Evolutionary conservation across 2,113 vertebrate species (phyloP).

Genomic region (Urocolius indicus): DNA sequence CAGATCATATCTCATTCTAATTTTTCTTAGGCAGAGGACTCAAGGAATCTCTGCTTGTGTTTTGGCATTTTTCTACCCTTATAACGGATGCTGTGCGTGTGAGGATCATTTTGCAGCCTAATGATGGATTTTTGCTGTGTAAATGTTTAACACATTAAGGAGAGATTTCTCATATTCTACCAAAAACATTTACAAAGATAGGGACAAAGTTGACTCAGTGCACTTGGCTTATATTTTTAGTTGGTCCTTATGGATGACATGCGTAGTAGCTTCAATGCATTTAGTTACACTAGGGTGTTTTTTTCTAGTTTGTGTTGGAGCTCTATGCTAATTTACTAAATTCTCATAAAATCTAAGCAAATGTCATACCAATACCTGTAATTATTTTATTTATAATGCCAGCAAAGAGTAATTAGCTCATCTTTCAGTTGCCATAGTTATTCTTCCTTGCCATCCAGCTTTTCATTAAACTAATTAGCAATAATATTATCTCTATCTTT

Average conservation of each 20-base stretch:
- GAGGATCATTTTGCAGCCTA: not conserved
- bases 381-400: slow-evolving; percentile 43
- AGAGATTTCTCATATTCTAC: not conserved
- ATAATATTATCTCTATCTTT: not conserved
- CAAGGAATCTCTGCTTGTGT: not conserved
- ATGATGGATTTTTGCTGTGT: not conserved
- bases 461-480: slow-evolving; percentile 44
- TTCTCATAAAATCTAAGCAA: slow-evolving; percentile 11
- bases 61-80: not conserved
- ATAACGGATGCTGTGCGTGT: not conserved
- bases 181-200: not conserved
- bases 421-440: slow-evolving; percentile 63
- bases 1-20: not conserved
- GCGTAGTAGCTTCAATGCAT: not conserved
- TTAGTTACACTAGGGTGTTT: accelerated
- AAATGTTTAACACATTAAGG: not conserved
- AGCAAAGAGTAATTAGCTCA: slow-evolving; percentile 29
- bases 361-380: not conserved
- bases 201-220: not conserved
- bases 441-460: slow-evolving; percentile 18
- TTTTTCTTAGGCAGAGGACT: not conserved
- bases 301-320: not conserved
- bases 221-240: not conserved
- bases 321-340: not conserved
- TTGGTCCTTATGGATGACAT: not conserved